Base-by-base conservation (phyloP, 2,888 invertebrate species). In the Hymenopus coronatus region DNA sequence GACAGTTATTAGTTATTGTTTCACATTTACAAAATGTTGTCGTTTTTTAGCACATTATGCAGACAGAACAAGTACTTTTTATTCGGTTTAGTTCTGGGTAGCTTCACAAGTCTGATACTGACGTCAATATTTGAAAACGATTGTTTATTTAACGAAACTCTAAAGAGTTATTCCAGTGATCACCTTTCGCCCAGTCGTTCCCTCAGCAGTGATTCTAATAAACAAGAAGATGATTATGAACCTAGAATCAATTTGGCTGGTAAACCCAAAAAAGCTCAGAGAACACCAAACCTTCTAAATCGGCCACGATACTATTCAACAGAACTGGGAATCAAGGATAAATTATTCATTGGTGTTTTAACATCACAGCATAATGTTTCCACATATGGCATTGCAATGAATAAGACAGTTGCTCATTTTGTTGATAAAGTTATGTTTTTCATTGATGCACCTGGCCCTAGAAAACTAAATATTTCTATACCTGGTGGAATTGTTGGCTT, bases 241-340 rank as follows among this genome's bases (percentile, higher is more conserved):
- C 94, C 94, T 2, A 92, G 92, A 90, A 93, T 94, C 90, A 94
- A 94, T 91, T 91, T 93, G 9, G 93, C 93, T 20, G 93, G 92
- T 28, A 94, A 94, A 90, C 94, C 94, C 0, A 92, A 92, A 70
- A 93, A 92, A 87, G 93, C 94, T 2, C 93, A 93, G 90, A 94
- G 94, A 91, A 92, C 92, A 90, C 94, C 94, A 20, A 95, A 95
- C 92, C 95, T 95, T 91, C 94, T 97, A 91, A 94, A 97, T 88
- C 95, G 99, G 3, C 98, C 99, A 0, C 95, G 99, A 30, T 99
- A 98, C 94, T 98, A 98, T 92, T 98, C 98, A 86, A 98, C 99
- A 0, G 99, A 99, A 93, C 95, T 99, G 89, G 99, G 98, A 28
- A 98, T 99, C 91, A 95, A 97, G 90, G 97, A 98, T 91, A 97